Evolutionary conservation across 2,797 vertebrate genomes (phyloP).

Genomic region (Gephyroberyx darwinii): DNA sequence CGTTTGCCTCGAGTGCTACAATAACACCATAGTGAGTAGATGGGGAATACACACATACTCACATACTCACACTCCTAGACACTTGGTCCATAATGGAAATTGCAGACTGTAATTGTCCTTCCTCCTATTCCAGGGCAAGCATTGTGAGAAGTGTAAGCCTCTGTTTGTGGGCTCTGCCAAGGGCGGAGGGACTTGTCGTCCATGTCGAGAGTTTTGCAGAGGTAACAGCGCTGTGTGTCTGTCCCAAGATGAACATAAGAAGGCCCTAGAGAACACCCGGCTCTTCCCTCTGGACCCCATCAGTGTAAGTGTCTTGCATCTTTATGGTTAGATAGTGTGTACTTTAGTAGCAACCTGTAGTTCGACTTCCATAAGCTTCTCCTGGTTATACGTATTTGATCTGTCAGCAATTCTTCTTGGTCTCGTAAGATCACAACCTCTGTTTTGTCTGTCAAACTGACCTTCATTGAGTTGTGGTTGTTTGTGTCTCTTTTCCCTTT

Average conservation of each 20-base stretch:
- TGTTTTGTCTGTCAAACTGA: not conserved
- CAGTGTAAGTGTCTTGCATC: constrained; percentile 64
- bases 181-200: constrained; percentile 87
- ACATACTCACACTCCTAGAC: not conserved
- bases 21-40: constrained; percentile 88
- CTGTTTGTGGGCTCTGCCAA: constrained; percentile 90
- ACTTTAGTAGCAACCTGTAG: not conserved
- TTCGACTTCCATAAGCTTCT: not conserved
- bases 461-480: not conserved
- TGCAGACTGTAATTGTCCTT: constrained; percentile 14
- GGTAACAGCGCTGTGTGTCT: constrained; percentile 90
- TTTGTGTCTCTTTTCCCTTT: constrained; percentile 6
- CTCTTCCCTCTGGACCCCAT: constrained; percentile 83
- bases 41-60: not conserved
- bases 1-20: constrained; percentile 88
- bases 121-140: constrained; percentile 80
- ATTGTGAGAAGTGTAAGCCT: constrained; percentile 93
- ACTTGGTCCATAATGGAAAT: not conserved
- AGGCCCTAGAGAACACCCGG: constrained; percentile 80
- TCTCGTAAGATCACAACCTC: not conserved
- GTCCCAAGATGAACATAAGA: constrained; percentile 85
- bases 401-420: not conserved
- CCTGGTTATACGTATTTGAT: not conserved
- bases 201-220: constrained; percentile 89
- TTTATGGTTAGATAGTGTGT: not conserved